These are phyloP conservation scores for Protophormia terraenovae DNA, from an alignment of 2,888 invertebrate species.

Conservation along the genomic window DNA sequence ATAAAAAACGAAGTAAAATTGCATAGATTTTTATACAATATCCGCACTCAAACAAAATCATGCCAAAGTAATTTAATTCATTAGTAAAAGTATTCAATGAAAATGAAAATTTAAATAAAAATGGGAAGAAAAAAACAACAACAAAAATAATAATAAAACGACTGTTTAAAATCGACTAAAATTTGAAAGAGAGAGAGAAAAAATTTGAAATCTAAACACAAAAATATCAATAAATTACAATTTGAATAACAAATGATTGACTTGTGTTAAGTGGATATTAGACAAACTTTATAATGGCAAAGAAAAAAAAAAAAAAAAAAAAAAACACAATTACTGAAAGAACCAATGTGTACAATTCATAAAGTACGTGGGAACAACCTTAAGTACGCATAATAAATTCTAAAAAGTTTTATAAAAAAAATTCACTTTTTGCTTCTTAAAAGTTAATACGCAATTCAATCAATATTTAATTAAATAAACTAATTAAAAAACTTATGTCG, in stretches of 20 bases:
- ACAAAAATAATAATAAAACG: constrained; percentile 6
- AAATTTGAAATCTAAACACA: constrained; percentile 51
- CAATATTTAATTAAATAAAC: too few species aligned
- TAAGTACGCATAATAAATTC: not conserved
- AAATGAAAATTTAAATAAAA: constrained; percentile 37
- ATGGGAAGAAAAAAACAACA: not conserved
- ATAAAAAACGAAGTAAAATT: constrained; percentile 70
- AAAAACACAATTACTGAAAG: not conserved
- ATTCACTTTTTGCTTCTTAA: too few species aligned
- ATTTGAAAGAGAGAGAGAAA: not conserved
- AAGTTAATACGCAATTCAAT: too few species aligned
- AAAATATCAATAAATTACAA: constrained; percentile 74
- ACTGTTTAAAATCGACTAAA: constrained; percentile 52
- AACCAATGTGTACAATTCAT: not conserved
- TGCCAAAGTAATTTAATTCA: constrained; percentile 63
- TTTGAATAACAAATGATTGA: constrained; percentile 75
- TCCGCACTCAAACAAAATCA: constrained; percentile 70
- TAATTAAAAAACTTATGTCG: too few species aligned
- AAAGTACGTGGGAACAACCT: not conserved
- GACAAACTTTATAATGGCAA: constrained; percentile 48
- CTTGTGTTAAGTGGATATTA: constrained; percentile 71
- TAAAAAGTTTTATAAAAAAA: too few species aligned
- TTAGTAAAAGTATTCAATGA: constrained; percentile 60
- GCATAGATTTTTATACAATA: constrained; percentile 76
- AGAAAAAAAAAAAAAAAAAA: not conserved